Evolutionary conservation across 2,797 vertebrate species (phyloP), one percentile per base, ranked within the genome.

Genomic region (Leptoclinus maculatus): DNA sequence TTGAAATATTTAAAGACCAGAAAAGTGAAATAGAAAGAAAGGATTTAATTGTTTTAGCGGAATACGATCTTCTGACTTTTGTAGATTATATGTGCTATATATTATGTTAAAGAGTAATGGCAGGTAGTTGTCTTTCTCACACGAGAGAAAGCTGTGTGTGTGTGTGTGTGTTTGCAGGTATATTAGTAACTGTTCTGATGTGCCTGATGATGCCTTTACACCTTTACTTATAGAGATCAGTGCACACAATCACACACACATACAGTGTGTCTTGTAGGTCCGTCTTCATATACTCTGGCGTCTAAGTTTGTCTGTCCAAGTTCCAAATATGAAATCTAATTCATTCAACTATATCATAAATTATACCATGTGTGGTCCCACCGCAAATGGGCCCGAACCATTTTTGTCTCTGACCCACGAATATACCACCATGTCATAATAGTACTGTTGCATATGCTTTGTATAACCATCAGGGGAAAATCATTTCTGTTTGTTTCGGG

Each of bases 361-460:
- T 79, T 62, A 58, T 77, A 60, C 23, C 53, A 62, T 74, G 58
- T 86, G 76, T 77, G 63, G 71, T 64, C 49, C 56, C 47, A 47
- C 67, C 29, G 0, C 72, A 68, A 63, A 64, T 43, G 34, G 21
- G 23, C 32, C 58, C 54, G 53, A 79, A 72, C 32, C 51, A 69
- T 59, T 66, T 74, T 53, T 53, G 21, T 70, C 41, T 74, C 34
- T 74, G 64, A 73, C 65, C 66, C 66, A 59, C 62, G 36, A 76
- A 78, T 71, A 66, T 13, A 29, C 34, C 71, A 2, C n/a, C 32
- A 23, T 47, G 41, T 72, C 59, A 56, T 27, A 68, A 8, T 75
- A 80, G 29, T 59, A 62, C 13, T 23, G 17, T 65, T 82, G 17
- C 67, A 70, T 62, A 66, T 70, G 73, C 14, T 83, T 82, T 63